Conservation (phyloP, 2,888 invertebrate genomes). For the Himalopsyche kuldschensis region DNA sequence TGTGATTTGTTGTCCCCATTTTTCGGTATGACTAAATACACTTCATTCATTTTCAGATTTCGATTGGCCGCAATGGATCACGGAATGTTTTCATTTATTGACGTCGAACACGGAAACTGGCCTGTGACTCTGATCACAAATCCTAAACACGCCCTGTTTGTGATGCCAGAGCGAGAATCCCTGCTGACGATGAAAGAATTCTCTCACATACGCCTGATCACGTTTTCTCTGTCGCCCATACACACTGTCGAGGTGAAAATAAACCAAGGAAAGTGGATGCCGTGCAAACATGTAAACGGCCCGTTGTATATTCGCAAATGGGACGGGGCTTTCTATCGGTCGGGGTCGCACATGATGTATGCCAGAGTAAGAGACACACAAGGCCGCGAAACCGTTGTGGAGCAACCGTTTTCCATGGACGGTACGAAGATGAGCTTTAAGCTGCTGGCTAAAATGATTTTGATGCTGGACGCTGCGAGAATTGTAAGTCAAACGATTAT, state of each 20-base stretch:
- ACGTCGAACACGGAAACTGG: slow-evolving; percentile 75
- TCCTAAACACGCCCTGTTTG: slow-evolving; percentile 82
- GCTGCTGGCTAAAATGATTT: slow-evolving; percentile 68
- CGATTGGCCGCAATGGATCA: slow-evolving; percentile 86
- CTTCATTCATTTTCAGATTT: slow-evolving; percentile 56
- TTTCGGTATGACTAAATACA: no score
- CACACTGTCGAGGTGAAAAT: slow-evolving; percentile 68
- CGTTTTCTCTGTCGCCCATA: slow-evolving; percentile 72
- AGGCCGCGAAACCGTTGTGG: slow-evolving; percentile 58
- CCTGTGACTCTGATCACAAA: slow-evolving; percentile 84
- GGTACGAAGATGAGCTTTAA: slow-evolving; percentile 68
- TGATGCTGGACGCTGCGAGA: slow-evolving; percentile 75
- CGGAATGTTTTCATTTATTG: slow-evolving; percentile 83
- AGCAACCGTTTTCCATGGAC: slow-evolving; percentile 80
- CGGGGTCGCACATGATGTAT: slow-evolving; percentile 70
- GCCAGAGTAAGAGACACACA: slow-evolving; percentile 62
- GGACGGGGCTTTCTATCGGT: slow-evolving; percentile 67
- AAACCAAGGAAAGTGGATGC: slow-evolving; percentile 65
- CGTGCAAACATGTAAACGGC: slow-evolving; percentile 63
- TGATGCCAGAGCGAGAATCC: slow-evolving; percentile 75
- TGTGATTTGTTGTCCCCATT: not conserved
- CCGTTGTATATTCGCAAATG: slow-evolving; percentile 75
- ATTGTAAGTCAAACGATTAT: slow-evolving; percentile 62
- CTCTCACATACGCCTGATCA: slow-evolving; percentile 78
- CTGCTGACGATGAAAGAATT: slow-evolving; percentile 67